These are phyloP conservation scores for Melieria picta DNA, from an alignment of 2,888 invertebrate genomes.

Conservation along the genomic window DNA sequence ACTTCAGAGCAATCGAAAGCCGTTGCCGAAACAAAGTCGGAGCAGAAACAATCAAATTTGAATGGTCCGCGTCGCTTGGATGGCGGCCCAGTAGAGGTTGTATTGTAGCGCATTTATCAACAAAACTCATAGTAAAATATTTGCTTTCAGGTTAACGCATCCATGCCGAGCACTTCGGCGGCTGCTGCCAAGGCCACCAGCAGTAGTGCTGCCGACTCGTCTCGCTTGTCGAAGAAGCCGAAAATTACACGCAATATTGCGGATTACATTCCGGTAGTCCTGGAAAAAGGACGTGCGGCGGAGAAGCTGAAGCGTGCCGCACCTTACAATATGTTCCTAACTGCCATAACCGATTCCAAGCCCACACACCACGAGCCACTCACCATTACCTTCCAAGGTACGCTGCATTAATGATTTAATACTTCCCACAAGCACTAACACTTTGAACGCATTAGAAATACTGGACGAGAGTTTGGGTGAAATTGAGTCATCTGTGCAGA, in stretches of 20 bases:
- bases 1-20: constrained; percentile 22
- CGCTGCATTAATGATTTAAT: background rate
- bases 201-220: constrained; percentile 37
- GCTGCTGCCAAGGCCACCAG: constrained; percentile 36
- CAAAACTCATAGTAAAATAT: no score
- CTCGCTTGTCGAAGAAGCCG: constrained; percentile 59
- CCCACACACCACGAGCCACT: constrained; percentile 74
- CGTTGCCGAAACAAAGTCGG: constrained; percentile 7
- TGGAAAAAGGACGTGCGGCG: constrained; percentile 73
- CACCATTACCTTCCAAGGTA: constrained; percentile 77
- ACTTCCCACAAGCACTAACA: background rate
- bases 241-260: constrained; percentile 60
- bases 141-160: background rate
- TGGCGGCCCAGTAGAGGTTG: constrained; percentile 1
- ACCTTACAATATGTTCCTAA: constrained; percentile 81
- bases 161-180: constrained; percentile 31
- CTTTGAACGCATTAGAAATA: constrained; percentile 70
- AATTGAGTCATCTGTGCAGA: constrained; percentile 80
- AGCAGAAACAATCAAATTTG: background rate
- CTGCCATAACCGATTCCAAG: constrained; percentile 74
- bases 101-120: no score
- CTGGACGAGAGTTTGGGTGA: constrained; percentile 81
- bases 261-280: constrained; percentile 69
- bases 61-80: constrained; percentile 8
- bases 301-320: constrained; percentile 74